These are phyloP conservation scores for Ardeotis arabs DNA, from an alignment of 2,113 vertebrate species.

Conservation along the genomic window DNA sequence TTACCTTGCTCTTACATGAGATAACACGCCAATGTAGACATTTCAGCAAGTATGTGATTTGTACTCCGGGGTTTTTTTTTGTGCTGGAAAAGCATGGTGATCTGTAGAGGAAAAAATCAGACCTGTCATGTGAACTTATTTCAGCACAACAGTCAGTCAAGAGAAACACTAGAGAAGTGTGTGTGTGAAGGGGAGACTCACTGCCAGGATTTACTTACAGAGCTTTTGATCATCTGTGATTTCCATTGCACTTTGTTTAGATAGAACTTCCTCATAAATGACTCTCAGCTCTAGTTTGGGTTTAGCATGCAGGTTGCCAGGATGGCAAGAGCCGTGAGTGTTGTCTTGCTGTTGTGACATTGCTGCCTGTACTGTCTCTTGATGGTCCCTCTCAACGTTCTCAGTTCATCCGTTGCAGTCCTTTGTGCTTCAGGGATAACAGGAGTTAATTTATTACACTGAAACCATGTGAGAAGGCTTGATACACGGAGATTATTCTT, in stretches of 20 bases:
- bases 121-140: neutral
- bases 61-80: neutral
- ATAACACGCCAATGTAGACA: slow-evolving; percentile 12
- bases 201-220: neutral
- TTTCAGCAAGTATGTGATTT: slow-evolving; percentile 43
- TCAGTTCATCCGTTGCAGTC: neutral
- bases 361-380: neutral
- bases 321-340: neutral
- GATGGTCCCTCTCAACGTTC: neutral
- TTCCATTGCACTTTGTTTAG: neutral
- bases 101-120: slow-evolving; percentile 23
- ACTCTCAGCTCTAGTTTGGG: neutral
- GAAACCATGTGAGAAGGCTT: neutral
- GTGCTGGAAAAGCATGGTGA: slow-evolving; percentile 5
- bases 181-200: neutral
- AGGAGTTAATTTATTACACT: neutral
- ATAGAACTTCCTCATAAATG: neutral
- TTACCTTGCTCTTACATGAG: neutral
- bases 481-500: neutral
- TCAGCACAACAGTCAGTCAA: slow-evolving; percentile 8
- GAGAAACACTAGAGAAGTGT: neutral
- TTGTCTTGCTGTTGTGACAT: neutral
- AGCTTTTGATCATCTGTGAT: neutral
- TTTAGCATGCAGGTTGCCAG: neutral
- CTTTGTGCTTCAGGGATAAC: neutral